Base-by-base conservation (phyloP, 2,797 vertebrate species). In the Sebastiscus tertius region DNA sequence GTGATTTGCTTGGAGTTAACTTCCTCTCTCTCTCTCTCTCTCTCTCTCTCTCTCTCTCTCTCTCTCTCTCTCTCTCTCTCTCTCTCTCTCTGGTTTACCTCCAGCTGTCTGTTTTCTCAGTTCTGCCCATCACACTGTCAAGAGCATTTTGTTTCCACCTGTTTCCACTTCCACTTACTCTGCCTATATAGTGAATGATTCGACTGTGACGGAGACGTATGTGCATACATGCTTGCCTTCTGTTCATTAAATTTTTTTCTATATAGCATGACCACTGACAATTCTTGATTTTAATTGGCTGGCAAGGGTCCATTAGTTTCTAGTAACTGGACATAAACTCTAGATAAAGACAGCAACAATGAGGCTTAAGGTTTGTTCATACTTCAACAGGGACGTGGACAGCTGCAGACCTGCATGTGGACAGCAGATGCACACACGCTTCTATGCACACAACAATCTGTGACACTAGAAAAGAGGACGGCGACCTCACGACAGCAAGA, bases 51-150 rank as follows among this genome's bases (percentile, higher is more conserved):
- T 16, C 26, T 52, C 46, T 84, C 60, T 75, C n/a, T 67, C 61
- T 63, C 69, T 61, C 63, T 60, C 65, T 11, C 39, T 29, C 59
- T n/a, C 18, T 59, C n/a, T 36, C 58, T 83, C 6, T 68, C 52
- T 65, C 63, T 62, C 61, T 61, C 34, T 29, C 42, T 61, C 27
- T n/a, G 1, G 1, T 73, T 74, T 82, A 58, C 29, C 54, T 61
- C 42, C 34, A 52, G 49, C 46, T 22, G 6, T 81, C 63, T 63
- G 33, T 58, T 52, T 74, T 42, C 65, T 39, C 61, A 67, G 58
- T 68, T 81, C 58, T 82, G 71, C 59, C 74, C 42, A 58, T 84
- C 79, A 75, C 80, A 22, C 39, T 75, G 61, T 82, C 78, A 84
- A 27, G 22, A 77, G 62, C 65, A 72, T 84, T 84, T 77, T 69